Conservation (phyloP, 2,888 invertebrate genomes). For the Cantharis lateralis region DNA sequence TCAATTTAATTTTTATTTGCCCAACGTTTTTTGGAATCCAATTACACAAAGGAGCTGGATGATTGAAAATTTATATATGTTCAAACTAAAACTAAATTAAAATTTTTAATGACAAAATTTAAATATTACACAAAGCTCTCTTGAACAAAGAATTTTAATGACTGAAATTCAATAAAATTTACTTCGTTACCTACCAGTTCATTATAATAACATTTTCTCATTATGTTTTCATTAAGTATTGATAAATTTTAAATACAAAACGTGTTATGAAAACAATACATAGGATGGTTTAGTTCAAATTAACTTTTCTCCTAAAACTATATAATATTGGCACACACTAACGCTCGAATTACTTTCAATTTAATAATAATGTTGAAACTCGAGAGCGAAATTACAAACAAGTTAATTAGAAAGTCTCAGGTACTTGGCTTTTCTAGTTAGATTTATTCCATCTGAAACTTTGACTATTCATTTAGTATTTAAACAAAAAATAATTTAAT, state of each 20-base stretch:
- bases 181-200: neutral
- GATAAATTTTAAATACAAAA: neutral
- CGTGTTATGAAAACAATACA: neutral
- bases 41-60: neutral
- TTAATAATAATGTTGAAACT: conserved; percentile 19
- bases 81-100: neutral
- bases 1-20: neutral
- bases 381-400: conserved; percentile 21
- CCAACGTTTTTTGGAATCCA: neutral
- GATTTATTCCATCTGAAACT: neutral
- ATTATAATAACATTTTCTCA: neutral
- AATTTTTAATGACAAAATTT: neutral
- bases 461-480: neutral
- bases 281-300: neutral
- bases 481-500: too few relatives aligned
- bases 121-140: neutral
- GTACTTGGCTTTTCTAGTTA: conserved; percentile 1
- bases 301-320: conserved; percentile 9
- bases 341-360: conserved; percentile 19
- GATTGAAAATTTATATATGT: neutral
- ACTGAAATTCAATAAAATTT: neutral
- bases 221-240: neutral
- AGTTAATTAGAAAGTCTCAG: conserved; percentile 10
- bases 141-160: neutral
- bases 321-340: conserved; percentile 10